Base-by-base conservation (phyloP, 1,140 invertebrate species). In the Apis dorsata region DNA sequence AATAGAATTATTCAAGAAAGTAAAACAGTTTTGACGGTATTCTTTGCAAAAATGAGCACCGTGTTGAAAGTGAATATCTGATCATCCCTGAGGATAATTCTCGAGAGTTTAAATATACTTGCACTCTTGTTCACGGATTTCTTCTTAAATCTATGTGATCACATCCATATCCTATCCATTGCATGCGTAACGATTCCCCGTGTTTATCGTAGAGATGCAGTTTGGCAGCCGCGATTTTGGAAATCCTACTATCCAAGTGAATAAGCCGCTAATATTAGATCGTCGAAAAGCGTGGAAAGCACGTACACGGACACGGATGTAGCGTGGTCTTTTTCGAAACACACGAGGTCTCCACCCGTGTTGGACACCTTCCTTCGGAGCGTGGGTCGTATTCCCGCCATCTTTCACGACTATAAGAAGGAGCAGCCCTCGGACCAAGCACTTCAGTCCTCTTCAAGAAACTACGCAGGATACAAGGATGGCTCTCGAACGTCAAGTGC, bases 401-500 rank as follows among this genome's bases (percentile, higher is more conserved):
- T 89, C 79, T 66, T 24, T 13, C 12, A 71, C 81, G 84, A 59
- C 85, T 93, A 93, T 93, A 93, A 93, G 90, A 93, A 87, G 86
- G 79, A 85, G 79, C 79, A 76, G 69, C 79, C 60, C 77, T 74
- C 83, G 44, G 74, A 83, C 86, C 88, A 87, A 84, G 79, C 90
- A 93, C 91, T 91, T 93, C 91, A 93, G 92, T 93, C 88, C 91
- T 90, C 92, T 93, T 79, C 89, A 90, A 94, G 85, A 90, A 90
- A 93, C 92, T 93, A 90, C 90, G 92, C 91, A 93, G 88, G 44
- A 17, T 55, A 59, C 74, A 95, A 95, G 88, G 89, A 97, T 97
- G 96, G 96, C 96, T 95, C 94, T 97, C 91, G 96, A 97, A 96
- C 96, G 96, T 94, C 96, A 96, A 96, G 96, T 97, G 93, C 95